phyloP scores from a whole-genome alignment of 2,797 vertebrate species.

The Scleropages formosus region DNA sequence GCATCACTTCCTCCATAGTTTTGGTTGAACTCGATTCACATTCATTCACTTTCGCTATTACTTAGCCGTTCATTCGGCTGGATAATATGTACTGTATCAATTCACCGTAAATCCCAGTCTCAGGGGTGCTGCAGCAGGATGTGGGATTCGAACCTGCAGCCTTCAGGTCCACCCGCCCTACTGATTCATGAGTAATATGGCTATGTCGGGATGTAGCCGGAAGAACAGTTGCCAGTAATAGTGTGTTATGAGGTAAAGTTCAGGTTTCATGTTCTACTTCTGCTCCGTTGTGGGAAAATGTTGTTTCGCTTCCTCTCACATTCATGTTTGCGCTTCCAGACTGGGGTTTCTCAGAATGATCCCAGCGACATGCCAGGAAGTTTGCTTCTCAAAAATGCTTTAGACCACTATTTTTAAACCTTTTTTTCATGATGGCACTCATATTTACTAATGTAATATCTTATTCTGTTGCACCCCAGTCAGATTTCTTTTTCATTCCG shows the following conservation, averaged over 20 bases:
- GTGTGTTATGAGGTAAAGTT: background rate
- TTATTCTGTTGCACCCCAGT: no score
- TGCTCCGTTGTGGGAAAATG: background rate
- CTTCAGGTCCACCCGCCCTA: no score
- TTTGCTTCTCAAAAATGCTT: background rate
- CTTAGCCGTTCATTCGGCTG: no score
- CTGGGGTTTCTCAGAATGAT: slow-evolving; percentile 3
- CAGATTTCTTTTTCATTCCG: no score
- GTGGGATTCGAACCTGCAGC: no score
- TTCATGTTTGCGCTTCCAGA: background rate
- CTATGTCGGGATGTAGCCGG: background rate
- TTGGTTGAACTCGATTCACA: background rate
- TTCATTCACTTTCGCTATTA: no score
- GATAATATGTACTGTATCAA: no score
- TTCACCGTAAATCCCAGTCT: no score
- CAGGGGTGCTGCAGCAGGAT: no score
- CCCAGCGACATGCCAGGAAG: background rate
- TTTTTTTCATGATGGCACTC: no score
- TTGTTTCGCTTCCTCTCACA: background rate
- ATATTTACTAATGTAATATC: no score
- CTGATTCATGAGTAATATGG: slow-evolving; percentile 6
- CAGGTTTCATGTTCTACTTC: background rate
- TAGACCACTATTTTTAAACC: no score
- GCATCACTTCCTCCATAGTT: background rate
- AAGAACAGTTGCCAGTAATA: background rate